A percentile compares a stretch with the other conserved stretches of the same genome.
These are phyloP conservation scores for Lichenostomus cassidix DNA, from an alignment of 2,113 vertebrate species.

Conservation along the genomic window DNA sequence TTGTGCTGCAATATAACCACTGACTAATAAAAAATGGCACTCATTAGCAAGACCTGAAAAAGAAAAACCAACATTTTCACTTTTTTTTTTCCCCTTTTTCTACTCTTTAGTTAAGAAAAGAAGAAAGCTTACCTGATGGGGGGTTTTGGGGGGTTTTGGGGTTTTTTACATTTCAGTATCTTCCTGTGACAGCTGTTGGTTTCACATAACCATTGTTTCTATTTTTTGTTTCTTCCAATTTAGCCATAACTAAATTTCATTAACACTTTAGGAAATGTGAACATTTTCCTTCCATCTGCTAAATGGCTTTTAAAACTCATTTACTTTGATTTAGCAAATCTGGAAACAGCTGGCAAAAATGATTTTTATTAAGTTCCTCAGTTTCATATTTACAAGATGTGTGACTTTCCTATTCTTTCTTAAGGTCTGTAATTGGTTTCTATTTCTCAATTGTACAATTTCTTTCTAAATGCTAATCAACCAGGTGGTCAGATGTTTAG, in stretches of 20 bases:
- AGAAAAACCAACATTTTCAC: background rate
- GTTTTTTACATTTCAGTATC: background rate
- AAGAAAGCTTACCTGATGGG: background rate
- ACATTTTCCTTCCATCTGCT: slow-evolving; percentile 69
- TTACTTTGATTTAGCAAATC: slow-evolving; percentile 72
- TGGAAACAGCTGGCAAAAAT: slow-evolving; percentile 75
- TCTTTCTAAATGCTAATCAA: slow-evolving; percentile 61
- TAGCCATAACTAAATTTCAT: slow-evolving; percentile 65
- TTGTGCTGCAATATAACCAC: background rate
- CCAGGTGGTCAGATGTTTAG: slow-evolving; percentile 36
- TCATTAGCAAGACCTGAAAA: background rate
- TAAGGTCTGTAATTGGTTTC: slow-evolving; percentile 51
- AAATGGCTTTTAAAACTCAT: slow-evolving; percentile 65
- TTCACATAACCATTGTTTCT: slow-evolving; percentile 52
- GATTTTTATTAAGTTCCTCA: slow-evolving; percentile 68
- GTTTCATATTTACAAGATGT: slow-evolving; percentile 60
- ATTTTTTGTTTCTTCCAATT: slow-evolving; percentile 56
- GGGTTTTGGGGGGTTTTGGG: background rate
- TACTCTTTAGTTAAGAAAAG: background rate
- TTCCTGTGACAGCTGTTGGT: slow-evolving; percentile 55
- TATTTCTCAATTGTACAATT: slow-evolving; percentile 51
- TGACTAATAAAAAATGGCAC: background rate
- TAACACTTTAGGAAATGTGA: slow-evolving; percentile 72
- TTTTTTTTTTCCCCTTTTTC: background rate
- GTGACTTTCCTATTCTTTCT: slow-evolving; percentile 22